Conservation (phyloP, 2,888 invertebrate species). For the Lithophane socia region DNA sequence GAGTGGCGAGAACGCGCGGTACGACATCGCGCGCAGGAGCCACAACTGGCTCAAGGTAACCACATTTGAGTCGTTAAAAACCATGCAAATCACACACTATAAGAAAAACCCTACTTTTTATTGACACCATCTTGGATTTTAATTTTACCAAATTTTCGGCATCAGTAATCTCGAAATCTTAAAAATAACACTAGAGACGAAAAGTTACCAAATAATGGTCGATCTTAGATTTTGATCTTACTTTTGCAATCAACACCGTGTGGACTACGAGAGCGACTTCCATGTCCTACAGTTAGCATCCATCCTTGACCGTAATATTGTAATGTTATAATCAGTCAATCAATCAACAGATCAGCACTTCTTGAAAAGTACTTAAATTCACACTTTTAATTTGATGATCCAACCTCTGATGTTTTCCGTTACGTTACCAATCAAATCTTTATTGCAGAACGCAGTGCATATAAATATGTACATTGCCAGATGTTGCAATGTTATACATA, state of each 20-base stretch:
- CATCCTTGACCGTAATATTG: too few relatives aligned
- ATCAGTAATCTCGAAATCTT: background rate
- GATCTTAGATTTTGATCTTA: background rate
- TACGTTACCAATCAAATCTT: background rate
- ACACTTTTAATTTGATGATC: background rate
- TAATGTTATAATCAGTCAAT: background rate
- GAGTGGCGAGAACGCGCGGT: slow-evolving; percentile 95
- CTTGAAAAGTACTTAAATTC: background rate
- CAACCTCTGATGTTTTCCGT: background rate
- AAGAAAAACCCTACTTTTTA: background rate
- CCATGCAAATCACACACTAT: background rate
- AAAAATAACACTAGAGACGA: background rate
- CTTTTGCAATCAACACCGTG: too few relatives aligned
- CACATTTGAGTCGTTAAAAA: background rate
- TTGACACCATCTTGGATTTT: background rate
- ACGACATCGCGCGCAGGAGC: slow-evolving; percentile 99
- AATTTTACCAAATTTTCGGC: background rate
- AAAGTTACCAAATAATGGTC: background rate
- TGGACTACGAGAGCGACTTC: background rate
- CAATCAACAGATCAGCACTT: background rate
- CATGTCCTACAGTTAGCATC: too few relatives aligned
- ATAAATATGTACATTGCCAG: background rate
- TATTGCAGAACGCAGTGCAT: background rate
- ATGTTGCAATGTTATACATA: background rate
- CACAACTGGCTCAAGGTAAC: slow-evolving; percentile 95